Evolutionary conservation across 2,113 vertebrate species (phyloP), one percentile per base, ranked within the genome.

Genomic region (Mungos mungo): DNA sequence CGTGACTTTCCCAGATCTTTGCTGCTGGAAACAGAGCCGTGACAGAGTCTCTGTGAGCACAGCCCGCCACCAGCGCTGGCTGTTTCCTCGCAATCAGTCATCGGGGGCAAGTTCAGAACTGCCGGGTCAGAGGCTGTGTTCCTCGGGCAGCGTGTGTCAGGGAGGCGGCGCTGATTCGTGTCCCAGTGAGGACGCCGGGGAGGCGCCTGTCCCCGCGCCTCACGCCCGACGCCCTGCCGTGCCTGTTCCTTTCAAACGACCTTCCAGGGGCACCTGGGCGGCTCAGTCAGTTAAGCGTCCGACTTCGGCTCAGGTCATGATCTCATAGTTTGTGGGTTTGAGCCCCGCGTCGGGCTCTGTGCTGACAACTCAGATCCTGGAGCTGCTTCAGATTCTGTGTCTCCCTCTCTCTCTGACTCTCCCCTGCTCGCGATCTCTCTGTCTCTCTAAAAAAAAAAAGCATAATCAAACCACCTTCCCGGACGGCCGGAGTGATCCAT

Each of bases 201-300:
- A 2, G 0, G 3, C 3, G 2, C 5, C 0, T 0, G 1, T 86
- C 33, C 29, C 71, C 11, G 2, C 1, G 4, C 29, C 33, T 35
- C 18, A 38, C 29, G 16, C 54, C 27, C 0, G 0, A 50, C 18
- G 27, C 79, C 74, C 69, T 54, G 4, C 16, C 0, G 0, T 0
- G 31, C 68, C 16, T 29, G 0, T 3, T 83, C 77, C 57, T 47
- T 57, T 7, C 7, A 38, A 41, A 3, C 2, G 2, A 7, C 13
- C 33, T 71, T 18, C 60, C 27, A 9, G 54, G 41, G 41, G 41
- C 41, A 5, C 41, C 41, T 41, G 41, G 41, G 41, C 38, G 41
- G 41, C 41, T 41, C 41, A 41, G 41, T 41, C 41, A 6, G 41
- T 41, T 41, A 6, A 41, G 5, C 41, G 41, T 41, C 41, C 41